phyloP scores from a whole-genome alignment of 2,888 invertebrate genomes.

The Clostera curtula region DNA sequence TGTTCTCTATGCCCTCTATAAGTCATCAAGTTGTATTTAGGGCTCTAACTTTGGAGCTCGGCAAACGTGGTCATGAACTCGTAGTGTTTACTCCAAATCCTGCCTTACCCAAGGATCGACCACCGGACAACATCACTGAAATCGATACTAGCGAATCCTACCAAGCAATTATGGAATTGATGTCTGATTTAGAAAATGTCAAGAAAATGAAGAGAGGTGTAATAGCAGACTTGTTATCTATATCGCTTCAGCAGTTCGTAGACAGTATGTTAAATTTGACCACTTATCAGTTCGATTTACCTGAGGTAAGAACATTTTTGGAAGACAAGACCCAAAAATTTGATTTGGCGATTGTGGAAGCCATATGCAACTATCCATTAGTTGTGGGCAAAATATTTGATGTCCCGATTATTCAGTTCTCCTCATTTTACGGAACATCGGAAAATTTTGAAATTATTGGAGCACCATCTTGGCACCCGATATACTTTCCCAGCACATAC shows the following conservation, averaged over 20 bases:
- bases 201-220: constrained; percentile 2
- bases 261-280: not conserved
- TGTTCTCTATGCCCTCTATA: constrained; percentile 38
- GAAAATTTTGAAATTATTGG: constrained; percentile 2
- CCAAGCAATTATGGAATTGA: not conserved
- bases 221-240: not conserved
- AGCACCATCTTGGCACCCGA: constrained; percentile 1
- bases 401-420: constrained; percentile 4
- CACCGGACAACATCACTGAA: constrained; percentile 35
- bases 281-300: not conserved
- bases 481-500: constrained; percentile 1
- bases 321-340: constrained; percentile 4
- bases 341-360: constrained; percentile 5
- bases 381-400: constrained; percentile 1
- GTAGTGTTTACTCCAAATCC: constrained; percentile 43
- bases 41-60: constrained; percentile 35
- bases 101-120: constrained; percentile 12
- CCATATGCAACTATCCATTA: constrained; percentile 1
- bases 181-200: not conserved
- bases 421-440: constrained; percentile 1
- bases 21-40: constrained; percentile 50
- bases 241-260: not conserved
- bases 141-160: constrained; percentile 30
- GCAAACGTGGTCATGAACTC: constrained; percentile 46
- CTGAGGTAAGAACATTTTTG: constrained; percentile 3